These are phyloP conservation scores for Oceanodroma tethys DNA, from an alignment of 2,113 vertebrate species.

Conservation along the genomic window DNA sequence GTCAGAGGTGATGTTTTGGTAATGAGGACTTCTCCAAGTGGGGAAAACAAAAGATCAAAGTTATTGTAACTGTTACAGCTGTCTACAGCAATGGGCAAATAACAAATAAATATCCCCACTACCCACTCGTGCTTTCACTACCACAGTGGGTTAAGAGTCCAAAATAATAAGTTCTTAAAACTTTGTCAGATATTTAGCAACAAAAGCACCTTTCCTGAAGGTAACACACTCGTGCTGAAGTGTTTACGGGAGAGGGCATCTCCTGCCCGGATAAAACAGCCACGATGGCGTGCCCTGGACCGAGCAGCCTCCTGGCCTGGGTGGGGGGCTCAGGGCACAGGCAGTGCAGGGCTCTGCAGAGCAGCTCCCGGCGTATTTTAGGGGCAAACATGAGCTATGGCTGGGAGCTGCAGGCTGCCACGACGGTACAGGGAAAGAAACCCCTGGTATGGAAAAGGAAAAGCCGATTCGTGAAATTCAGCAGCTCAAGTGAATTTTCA, in stretches of 20 bases:
- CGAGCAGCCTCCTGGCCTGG: neutral
- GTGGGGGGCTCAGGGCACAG: neutral
- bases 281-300: neutral
- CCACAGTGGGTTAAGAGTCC: neutral
- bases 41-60: conserved; percentile 63
- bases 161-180: neutral
- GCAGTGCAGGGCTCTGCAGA: neutral
- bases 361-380: accelerated
- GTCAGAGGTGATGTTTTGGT: conserved; percentile 65
- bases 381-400: neutral
- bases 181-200: neutral
- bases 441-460: neutral
- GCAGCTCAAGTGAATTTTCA: neutral
- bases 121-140: neutral
- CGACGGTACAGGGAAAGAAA: accelerated
- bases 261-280: neutral
- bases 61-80: conserved; percentile 51
- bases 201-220: neutral
- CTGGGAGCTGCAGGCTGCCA: neutral
- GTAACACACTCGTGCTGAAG: neutral
- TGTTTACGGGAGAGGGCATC: neutral
- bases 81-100: neutral
- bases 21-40: conserved; percentile 59
- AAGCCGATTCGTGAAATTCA: neutral
- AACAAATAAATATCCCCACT: neutral